Conservation (phyloP, 2,888 invertebrate genomes). For the Willowsia nigromaculata region DNA sequence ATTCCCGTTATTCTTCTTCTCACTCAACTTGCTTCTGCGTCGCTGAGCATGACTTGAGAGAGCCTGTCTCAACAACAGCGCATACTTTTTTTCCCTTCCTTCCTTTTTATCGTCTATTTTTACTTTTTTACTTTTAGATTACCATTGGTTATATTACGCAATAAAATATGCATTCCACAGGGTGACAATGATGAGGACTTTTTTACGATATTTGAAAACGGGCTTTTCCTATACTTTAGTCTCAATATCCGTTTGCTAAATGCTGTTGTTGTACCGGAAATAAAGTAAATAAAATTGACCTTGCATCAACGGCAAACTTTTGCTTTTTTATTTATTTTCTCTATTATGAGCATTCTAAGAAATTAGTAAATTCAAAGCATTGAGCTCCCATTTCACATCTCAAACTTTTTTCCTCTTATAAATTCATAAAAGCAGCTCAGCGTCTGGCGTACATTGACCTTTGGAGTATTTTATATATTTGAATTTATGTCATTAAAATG, state of each 20-base stretch:
- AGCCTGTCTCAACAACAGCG: constrained; percentile 25
- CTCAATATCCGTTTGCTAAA: not conserved
- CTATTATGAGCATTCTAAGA: not conserved
- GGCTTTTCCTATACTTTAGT: not conserved
- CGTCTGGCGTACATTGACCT: not conserved
- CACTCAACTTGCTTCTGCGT: constrained; percentile 53
- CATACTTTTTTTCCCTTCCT: not conserved
- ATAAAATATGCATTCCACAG: not conserved
- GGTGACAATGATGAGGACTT: not conserved
- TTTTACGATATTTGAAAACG: not conserved
- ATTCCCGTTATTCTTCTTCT: constrained; percentile 39
- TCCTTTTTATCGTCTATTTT: not conserved
- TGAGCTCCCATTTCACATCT: no score
- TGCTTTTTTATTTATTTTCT: not conserved
- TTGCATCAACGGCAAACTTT: not conserved
- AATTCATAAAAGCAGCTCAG: not conserved
- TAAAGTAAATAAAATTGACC: constrained; percentile 43
- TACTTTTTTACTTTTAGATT: constrained; percentile 6
- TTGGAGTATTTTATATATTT: not conserved
- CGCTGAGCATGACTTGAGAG: constrained; percentile 47
- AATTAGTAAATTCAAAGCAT: not conserved
- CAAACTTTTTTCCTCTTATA: not conserved
- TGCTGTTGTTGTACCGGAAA: not conserved
- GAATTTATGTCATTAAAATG: no score
- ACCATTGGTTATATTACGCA: constrained; percentile 11